A percentile compares a stretch with the other conserved stretches of the same genome.
Evolutionary conservation across 2,888 invertebrate species (phyloP).

Genomic region (Acholoe squamosa): DNA sequence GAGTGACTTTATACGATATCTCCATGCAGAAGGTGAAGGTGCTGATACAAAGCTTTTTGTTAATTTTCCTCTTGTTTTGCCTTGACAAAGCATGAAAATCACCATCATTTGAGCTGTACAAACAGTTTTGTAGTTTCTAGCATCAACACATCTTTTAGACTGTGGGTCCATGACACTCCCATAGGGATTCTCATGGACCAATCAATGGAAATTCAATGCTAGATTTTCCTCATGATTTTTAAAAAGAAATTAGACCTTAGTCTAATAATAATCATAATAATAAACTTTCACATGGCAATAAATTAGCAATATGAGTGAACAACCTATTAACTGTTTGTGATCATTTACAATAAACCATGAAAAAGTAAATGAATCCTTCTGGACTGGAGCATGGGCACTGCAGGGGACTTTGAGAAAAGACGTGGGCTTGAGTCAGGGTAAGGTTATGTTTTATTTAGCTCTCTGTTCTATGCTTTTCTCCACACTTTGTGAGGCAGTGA

Average conservation of each 20-base stretch:
- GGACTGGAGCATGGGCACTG: conserved; percentile 38
- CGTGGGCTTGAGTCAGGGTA: neutral
- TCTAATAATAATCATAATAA: neutral
- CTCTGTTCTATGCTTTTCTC: no score
- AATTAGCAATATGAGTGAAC: neutral
- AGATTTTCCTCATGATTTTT: neutral
- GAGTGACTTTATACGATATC: neutral
- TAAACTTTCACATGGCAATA: neutral
- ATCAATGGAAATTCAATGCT: neutral
- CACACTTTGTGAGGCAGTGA: no score
- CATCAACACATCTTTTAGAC: neutral
- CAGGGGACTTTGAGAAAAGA: neutral
- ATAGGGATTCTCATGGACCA: neutral
- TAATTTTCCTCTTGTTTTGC: no score
- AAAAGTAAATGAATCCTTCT: neutral
- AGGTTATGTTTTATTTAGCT: neutral
- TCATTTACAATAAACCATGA: neutral
- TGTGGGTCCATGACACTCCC: neutral
- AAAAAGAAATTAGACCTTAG: neutral
- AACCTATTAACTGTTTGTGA: neutral
- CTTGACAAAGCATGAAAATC: no score
- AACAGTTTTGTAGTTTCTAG: neutral
- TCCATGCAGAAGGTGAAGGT: neutral
- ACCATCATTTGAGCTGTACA: no score
- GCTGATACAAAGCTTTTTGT: no score